Base-by-base conservation (phyloP, 1,140 invertebrate genomes). In the Rhopalosiphum maidis region DNA sequence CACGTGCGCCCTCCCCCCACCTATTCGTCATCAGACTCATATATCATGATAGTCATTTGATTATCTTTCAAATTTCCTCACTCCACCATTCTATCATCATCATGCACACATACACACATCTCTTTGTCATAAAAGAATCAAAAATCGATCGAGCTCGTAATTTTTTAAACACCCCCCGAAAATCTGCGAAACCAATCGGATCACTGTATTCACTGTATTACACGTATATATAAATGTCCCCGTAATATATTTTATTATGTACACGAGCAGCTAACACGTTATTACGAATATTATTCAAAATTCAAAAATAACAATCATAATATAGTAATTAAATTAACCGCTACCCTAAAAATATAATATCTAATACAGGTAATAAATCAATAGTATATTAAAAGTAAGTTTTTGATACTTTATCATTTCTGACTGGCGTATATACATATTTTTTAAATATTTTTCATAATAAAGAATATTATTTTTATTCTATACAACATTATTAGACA, bases 71-170 rank as follows among this genome's bases (percentile, higher is more conserved):
- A 30, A 46, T 1, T 11, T 25, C 25, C 15, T 25, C 30, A 30
- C 25, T 15, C 85, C 11, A 21, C 43, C 30, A n/a, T 86, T 7
- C 3, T 2, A 37, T 35, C 46, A n/a, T 54, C 21, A 35, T 23
- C 21, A n/a, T 35, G 6, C n/a, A 48, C 21, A 5, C 22, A 51
- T 30, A 54, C 22, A 37, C 48, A 89, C n/a, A n/a, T 35, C 2
- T 18, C 46, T 43, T 5, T 22, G 22, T 30, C 25, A 83, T 41
- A 91, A 51, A 91, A 77, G 68, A 92, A 35, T 92, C 68, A 83
- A 92, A 83, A 92, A 92, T 92, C 77, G n/a, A 92, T 92, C 46
- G 35, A 92, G 91, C 60, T 92, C 77, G 46, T 37, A 37, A 92
- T 92, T 83, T 92, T 82, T 83, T 77, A 11, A 43, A 35, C 43